Evolutionary conservation across 1,140 invertebrate species (phyloP).

Genomic region (Leptopilina clavipes): DNA sequence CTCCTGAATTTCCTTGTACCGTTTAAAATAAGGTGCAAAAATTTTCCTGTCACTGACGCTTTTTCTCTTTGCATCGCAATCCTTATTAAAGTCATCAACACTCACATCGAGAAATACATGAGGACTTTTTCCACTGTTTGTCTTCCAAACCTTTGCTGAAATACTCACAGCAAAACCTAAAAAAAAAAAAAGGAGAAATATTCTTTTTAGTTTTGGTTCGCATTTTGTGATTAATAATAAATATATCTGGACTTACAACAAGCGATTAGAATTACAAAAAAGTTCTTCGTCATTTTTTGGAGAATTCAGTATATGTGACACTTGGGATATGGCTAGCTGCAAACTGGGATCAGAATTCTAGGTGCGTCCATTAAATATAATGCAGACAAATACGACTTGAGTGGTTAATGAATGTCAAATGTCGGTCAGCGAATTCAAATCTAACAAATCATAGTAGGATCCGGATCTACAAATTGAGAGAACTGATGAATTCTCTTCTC

Average conservation of each 20-base stretch:
- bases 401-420: conserved; percentile 8
- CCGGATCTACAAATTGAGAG: conserved; percentile 18
- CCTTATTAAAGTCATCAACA: background rate
- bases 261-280: background rate
- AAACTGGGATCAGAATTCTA: conserved; percentile 7
- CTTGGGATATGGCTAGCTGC: background rate
- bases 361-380: conserved; percentile 10
- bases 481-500: background rate
- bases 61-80: background rate
- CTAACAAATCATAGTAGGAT: background rate
- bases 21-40: conserved; percentile 19
- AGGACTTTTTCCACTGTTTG: background rate
- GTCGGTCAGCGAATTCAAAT: conserved; percentile 13
- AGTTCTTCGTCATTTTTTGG: background rate
- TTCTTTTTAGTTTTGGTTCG: no score
- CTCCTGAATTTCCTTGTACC: background rate
- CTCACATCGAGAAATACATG: background rate
- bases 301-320: background rate
- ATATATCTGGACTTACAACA: background rate
- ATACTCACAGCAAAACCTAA: conserved; percentile 9
- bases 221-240: no score
- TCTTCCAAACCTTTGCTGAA: background rate
- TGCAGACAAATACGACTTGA: conserved; percentile 16
- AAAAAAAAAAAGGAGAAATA: no score
- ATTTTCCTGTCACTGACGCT: background rate